Conservation (phyloP, 2,888 invertebrate species). For the Agrochola lychnidis region DNA sequence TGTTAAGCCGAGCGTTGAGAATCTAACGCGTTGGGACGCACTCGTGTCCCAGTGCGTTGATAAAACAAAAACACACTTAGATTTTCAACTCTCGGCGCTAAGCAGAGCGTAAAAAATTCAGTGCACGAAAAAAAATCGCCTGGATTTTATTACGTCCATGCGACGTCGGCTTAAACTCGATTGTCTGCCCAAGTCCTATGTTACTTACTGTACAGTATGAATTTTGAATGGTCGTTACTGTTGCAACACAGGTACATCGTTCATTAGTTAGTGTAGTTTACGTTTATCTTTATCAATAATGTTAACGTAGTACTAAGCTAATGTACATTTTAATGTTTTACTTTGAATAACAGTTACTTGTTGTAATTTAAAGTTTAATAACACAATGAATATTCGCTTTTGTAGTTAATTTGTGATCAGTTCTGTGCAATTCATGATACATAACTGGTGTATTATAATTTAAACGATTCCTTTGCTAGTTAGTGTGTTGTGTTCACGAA, state of each 20-base stretch:
- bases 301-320: slow-evolving; percentile 49
- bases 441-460: slow-evolving; percentile 32
- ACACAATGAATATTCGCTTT: slow-evolving; percentile 26
- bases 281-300: slow-evolving; percentile 46
- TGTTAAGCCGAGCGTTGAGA: too few relatives aligned
- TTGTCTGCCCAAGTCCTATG: slow-evolving; percentile 29
- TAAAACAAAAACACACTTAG: too few relatives aligned
- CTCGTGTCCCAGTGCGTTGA: too few relatives aligned
- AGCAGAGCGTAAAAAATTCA: too few relatives aligned
- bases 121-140: too few relatives aligned
- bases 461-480: slow-evolving; percentile 2
- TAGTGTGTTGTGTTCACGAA: slow-evolving; percentile 28
- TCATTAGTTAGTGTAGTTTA: slow-evolving; percentile 29
- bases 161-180: slow-evolving; percentile 4
- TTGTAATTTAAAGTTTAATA: slow-evolving; percentile 27
- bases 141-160: too few relatives aligned
- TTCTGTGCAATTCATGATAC: slow-evolving; percentile 46
- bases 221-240: slow-evolving; percentile 31
- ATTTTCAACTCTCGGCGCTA: too few relatives aligned
- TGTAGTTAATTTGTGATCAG: slow-evolving; percentile 27
- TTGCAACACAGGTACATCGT: slow-evolving; percentile 38
- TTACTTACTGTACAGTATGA: slow-evolving; percentile 38
- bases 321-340: slow-evolving; percentile 41
- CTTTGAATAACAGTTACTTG: slow-evolving; percentile 35
- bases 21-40: too few relatives aligned